Percentiles rank a stretch among this genome's conserved stretches.
These are phyloP conservation scores for Reinhardtius hippoglossoides DNA, from an alignment of 2,113 vertebrate species.

Conservation along the genomic window DNA sequence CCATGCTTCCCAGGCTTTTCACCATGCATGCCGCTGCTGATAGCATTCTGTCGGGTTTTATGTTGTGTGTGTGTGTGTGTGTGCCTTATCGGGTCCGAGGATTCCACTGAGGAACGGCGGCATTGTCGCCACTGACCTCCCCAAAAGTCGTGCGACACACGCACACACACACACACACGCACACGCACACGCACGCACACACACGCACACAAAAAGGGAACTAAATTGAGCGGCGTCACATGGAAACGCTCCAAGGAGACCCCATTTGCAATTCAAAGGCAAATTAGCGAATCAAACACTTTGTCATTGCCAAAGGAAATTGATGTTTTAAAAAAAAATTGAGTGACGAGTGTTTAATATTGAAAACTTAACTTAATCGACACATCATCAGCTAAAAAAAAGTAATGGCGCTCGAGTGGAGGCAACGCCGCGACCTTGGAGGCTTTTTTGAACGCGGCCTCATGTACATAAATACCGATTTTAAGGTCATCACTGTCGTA, in stretches of 20 bases:
- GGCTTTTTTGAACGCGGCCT: slow-evolving; percentile 29
- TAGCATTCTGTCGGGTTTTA: slow-evolving; percentile 56
- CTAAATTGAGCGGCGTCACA: slow-evolving; percentile 59
- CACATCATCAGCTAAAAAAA: slow-evolving; percentile 45
- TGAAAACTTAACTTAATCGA: slow-evolving; percentile 66
- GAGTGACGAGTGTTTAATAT: slow-evolving; percentile 69
- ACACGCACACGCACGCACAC: slow-evolving; percentile 16
- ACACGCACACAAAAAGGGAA: slow-evolving; percentile 22
- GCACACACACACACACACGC: slow-evolving; percentile 16
- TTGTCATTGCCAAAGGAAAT: slow-evolving; percentile 65
- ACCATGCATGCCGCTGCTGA: slow-evolving; percentile 43
- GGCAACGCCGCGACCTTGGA: slow-evolving; percentile 45
- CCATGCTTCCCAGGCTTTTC: slow-evolving; percentile 33
- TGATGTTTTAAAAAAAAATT: slow-evolving; percentile 46
- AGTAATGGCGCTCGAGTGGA: slow-evolving; percentile 25
- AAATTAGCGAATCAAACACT: slow-evolving; percentile 76
- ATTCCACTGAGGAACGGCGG: slow-evolving; percentile 46
- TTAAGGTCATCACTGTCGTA: slow-evolving; percentile 64
- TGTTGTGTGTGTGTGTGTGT: slow-evolving; percentile 15
- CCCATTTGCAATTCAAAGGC: slow-evolving; percentile 71
- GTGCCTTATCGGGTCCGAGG: slow-evolving; percentile 56
- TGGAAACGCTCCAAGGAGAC: slow-evolving; percentile 58
- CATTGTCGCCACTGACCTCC: slow-evolving; percentile 70
- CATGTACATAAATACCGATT: slow-evolving; percentile 56
- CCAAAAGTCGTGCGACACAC: slow-evolving; percentile 54